A percentile compares a stretch with the other conserved stretches of the same genome.
These are phyloP conservation scores for Polypterus bichir DNA, from an alignment of 2,113 vertebrate species.

Conservation along the genomic window DNA sequence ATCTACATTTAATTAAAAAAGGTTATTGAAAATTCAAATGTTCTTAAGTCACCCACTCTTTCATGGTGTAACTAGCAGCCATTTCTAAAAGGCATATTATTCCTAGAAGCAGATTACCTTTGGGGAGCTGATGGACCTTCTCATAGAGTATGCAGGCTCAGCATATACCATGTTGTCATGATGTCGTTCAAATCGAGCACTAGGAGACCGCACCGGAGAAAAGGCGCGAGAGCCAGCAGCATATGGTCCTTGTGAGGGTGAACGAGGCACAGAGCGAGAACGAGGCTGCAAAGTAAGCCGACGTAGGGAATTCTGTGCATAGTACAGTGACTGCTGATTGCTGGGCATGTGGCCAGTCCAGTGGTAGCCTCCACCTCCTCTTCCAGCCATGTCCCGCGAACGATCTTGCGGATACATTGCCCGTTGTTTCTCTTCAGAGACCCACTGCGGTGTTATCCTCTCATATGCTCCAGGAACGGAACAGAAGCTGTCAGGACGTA, in stretches of 20 bases:
- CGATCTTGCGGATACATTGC: slow-evolving; percentile 51
- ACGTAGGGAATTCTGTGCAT: slow-evolving; percentile 58
- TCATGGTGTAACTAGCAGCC: background rate
- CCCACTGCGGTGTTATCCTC: slow-evolving; percentile 60
- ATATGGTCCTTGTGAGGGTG: slow-evolving; percentile 70
- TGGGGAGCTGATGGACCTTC: slow-evolving; percentile 79
- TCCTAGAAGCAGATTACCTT: slow-evolving; percentile 51
- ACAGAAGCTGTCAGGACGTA: slow-evolving; percentile 86
- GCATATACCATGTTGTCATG: slow-evolving; percentile 66
- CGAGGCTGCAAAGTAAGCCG: slow-evolving; percentile 80
- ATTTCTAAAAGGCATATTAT: background rate
- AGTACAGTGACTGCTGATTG: slow-evolving; percentile 35
- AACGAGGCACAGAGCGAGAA: slow-evolving; percentile 82
- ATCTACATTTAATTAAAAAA: no score
- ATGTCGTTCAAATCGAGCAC: slow-evolving; percentile 62
- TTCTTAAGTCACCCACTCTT: background rate
- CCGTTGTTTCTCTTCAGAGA: slow-evolving; percentile 61
- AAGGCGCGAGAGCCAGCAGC: slow-evolving; percentile 53
- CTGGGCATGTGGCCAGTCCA: slow-evolving; percentile 29
- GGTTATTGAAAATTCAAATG: no score
- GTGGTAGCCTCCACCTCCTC: slow-evolving; percentile 24
- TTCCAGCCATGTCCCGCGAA: slow-evolving; percentile 31
- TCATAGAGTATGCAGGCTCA: slow-evolving; percentile 66
- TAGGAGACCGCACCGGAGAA: slow-evolving; percentile 72
- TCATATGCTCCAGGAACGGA: slow-evolving; percentile 75